Base-by-base conservation (phyloP, 2,797 vertebrate genomes). In the Bradypodion pumilum region DNA sequence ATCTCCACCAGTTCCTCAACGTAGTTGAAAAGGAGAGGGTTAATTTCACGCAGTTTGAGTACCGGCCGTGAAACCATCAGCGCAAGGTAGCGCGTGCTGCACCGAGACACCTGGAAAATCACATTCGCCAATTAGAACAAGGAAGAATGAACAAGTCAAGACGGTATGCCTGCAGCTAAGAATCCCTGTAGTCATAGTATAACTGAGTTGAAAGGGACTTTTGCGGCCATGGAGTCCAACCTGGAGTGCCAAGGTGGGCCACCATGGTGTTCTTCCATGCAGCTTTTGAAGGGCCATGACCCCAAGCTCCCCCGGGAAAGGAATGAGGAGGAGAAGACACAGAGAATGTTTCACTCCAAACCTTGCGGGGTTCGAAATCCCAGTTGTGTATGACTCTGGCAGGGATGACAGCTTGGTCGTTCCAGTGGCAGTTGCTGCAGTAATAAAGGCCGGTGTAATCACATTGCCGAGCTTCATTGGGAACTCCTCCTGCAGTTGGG, bases 1-100 rank as follows among this genome's bases (percentile, higher is more conserved):
- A 99, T 99, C 95, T 99, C 98, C 49, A 99, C 98, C 91, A 99
- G 96, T 90, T 99, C 98, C 93, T 99, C 98, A 90, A 99, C 98
- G 16, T 98, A 98, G 96, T 98, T 99, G 94, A 99, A 99, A 7
- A 99, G 97, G 91, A 99, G 95, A 0, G 98, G 98, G 92, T 99
- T 99, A 94, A 98, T 97, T 95, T 98, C 98, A 35, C 97, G 96
- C 86, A 99, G 95, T 86, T 96, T 98, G 90, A 99, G 95, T 84
- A 99, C 98, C 0, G 98, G 98, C 60, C 98, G 95, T 0, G 97
- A 92, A 84, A 98, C 95, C 98, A 99, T 99, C 92, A 99, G 96
- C 0, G 97, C 94, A 90, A 99, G 95, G 94, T 99, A 99, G n/a
- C 98, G 97, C 96, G 99, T 95, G 77, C 98, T 99, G 82, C 98